Percentiles rank a stretch among this genome's conserved stretches.
These are phyloP conservation scores for Chloroceryle amazona DNA, from an alignment of 2,797 vertebrate species.

Conservation along the genomic window DNA sequence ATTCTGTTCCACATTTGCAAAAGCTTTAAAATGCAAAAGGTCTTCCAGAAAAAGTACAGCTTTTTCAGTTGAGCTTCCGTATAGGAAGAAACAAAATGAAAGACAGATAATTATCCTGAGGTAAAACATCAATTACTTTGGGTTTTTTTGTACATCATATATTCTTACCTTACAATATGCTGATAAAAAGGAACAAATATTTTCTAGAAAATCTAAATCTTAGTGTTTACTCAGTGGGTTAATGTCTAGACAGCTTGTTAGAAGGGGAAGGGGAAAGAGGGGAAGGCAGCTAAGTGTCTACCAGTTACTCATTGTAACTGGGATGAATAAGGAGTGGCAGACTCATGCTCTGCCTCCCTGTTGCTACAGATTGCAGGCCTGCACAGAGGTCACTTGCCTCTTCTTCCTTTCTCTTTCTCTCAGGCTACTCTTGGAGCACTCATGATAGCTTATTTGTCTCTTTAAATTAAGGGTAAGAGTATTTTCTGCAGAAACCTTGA, in stretches of 20 bases:
- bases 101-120: slow-evolving; percentile 32
- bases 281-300: background rate
- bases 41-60: slow-evolving; percentile 10
- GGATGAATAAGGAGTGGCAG: background rate
- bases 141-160: background rate
- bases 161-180: background rate
- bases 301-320: background rate
- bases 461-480: background rate
- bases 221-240: background rate
- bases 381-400: accelerated
- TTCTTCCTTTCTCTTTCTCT: background rate
- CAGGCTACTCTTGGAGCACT: background rate
- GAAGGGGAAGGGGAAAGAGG: background rate
- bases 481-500: background rate
- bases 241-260: background rate
- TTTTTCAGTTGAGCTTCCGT: background rate
- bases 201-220: background rate
- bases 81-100: background rate
- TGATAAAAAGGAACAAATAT: background rate
- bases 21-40: background rate
- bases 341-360: background rate
- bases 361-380: background rate
- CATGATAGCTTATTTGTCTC: background rate
- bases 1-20: background rate
- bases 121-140: slow-evolving; percentile 38